Evolutionary conservation across 2,797 vertebrate genomes (phyloP).

Genomic region (Falco concolor): DNA sequence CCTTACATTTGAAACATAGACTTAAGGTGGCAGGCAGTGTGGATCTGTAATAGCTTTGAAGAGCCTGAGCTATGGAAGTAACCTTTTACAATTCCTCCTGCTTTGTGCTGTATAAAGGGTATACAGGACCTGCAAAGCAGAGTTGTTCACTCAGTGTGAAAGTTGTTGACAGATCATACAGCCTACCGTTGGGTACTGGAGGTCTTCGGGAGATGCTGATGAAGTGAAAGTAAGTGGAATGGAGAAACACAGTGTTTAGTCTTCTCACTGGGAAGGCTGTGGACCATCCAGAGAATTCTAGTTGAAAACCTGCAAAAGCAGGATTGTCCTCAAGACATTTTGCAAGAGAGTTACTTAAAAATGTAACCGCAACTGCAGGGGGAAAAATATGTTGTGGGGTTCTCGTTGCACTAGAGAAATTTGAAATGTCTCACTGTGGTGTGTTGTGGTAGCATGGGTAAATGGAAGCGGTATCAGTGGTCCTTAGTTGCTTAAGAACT

Average conservation of each 20-base stretch:
- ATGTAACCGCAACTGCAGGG: too few species aligned
- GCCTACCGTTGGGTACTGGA: too few species aligned
- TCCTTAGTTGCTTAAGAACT: background rate
- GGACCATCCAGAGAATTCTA: background rate
- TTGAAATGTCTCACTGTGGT: background rate
- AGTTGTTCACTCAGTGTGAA: accelerated
- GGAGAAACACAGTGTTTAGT: background rate
- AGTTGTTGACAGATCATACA: background rate
- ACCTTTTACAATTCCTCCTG: background rate
- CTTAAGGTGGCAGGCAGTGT: background rate
- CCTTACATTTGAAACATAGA: background rate
- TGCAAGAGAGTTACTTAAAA: background rate
- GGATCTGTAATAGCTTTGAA: background rate
- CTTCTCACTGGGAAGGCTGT: background rate
- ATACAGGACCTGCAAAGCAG: background rate
- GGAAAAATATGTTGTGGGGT: background rate
- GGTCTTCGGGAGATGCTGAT: background rate
- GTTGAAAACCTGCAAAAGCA: background rate
- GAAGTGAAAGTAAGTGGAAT: background rate
- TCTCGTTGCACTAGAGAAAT: background rate
- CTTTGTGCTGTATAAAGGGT: background rate
- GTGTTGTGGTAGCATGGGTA: background rate
- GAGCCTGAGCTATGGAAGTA: background rate
- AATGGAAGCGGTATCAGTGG: background rate
- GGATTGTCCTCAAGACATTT: background rate